Conservation (phyloP, 2,113 vertebrate genomes). For the Dendropsophus ebraccatus region DNA sequence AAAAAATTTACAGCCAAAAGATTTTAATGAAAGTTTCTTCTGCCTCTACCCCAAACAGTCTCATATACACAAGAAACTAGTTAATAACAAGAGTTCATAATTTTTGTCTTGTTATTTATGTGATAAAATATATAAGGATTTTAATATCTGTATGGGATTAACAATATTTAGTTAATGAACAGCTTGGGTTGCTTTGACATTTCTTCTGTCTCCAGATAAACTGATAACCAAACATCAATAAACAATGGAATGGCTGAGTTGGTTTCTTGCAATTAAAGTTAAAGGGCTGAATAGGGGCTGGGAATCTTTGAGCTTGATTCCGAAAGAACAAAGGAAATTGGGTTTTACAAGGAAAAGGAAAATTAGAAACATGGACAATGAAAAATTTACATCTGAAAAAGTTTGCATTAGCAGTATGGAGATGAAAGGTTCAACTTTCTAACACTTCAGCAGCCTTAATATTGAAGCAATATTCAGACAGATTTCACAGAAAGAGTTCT, state of each 20-base stretch:
- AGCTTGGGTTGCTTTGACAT: slow-evolving; percentile 64
- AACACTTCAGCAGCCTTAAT: background rate
- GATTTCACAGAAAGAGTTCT: background rate
- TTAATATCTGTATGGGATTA: slow-evolving; percentile 67
- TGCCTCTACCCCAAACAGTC: slow-evolving; percentile 62
- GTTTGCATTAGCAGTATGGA: background rate
- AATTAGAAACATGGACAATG: slow-evolving; percentile 49
- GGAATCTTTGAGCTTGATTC: slow-evolving; percentile 55
- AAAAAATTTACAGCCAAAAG: background rate
- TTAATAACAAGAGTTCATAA: slow-evolving; percentile 60
- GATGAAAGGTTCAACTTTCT: slow-evolving; percentile 15
- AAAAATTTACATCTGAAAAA: slow-evolving; percentile 40
- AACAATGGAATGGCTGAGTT: slow-evolving; percentile 58
- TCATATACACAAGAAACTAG: slow-evolving; percentile 53
- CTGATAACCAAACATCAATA: slow-evolving; percentile 63
- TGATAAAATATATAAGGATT: slow-evolving; percentile 60
- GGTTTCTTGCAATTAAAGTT: slow-evolving; percentile 57
- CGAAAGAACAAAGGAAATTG: slow-evolving; percentile 46
- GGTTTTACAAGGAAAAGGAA: slow-evolving; percentile 51
- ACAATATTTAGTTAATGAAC: slow-evolving; percentile 64
- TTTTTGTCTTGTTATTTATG: slow-evolving; percentile 62
- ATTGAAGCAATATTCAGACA: background rate
- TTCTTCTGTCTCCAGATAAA: slow-evolving; percentile 64
- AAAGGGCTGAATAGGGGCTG: slow-evolving; percentile 60
- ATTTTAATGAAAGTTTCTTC: slow-evolving; percentile 17